Evolutionary conservation across 2,113 vertebrate species (phyloP).

Genomic region (Mionectes macconnelli): DNA sequence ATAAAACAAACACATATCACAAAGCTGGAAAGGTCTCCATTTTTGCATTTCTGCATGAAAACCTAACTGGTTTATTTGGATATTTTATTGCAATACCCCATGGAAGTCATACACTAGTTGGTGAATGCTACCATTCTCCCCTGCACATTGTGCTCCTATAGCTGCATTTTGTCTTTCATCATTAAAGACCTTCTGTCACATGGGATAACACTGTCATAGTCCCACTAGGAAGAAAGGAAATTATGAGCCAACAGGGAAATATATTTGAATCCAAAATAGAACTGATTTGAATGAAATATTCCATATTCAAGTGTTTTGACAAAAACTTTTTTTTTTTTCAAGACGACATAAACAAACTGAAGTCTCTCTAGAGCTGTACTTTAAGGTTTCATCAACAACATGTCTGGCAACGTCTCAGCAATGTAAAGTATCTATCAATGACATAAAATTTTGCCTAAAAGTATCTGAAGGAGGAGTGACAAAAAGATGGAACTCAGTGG

Average conservation of each 20-base stretch:
- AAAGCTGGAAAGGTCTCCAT: background rate
- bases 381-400: background rate
- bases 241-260: background rate
- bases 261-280: background rate
- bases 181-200: background rate
- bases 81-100: background rate
- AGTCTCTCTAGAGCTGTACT: background rate
- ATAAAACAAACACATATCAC: background rate
- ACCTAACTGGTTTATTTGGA: background rate
- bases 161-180: background rate
- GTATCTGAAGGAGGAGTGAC: background rate
- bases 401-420: background rate
- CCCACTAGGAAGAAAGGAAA: background rate
- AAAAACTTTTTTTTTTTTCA: background rate
- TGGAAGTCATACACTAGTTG: background rate
- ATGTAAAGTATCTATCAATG: background rate
- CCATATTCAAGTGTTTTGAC: background rate
- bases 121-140: background rate
- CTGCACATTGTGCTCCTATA: background rate
- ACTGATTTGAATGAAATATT: background rate
- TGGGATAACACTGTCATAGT: background rate
- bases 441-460: background rate
- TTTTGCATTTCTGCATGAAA: background rate
- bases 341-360: background rate
- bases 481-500: background rate